Percentiles rank a stretch among this genome's conserved stretches.
phyloP scores from a whole-genome alignment of 2,797 vertebrate species.

The Lepus oiostolus region DNA sequence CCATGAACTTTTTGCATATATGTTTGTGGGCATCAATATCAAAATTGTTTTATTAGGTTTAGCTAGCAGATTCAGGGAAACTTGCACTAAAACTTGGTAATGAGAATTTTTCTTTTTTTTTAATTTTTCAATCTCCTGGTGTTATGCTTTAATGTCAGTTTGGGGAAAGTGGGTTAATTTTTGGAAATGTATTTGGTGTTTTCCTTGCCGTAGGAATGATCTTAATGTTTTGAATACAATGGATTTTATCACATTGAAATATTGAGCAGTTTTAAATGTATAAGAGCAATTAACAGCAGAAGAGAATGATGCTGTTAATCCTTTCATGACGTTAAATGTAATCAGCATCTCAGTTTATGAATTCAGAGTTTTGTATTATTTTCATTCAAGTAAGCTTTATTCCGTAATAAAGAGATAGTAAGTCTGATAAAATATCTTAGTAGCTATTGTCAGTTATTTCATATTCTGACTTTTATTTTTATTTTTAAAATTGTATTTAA shows the following conservation, averaged over 20 bases:
- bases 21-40: neutral
- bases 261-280: slow-evolving; percentile 21
- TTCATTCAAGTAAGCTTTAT: slow-evolving; percentile 34
- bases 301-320: slow-evolving; percentile 10
- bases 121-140: slow-evolving; percentile 35
- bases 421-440: slow-evolving; percentile 37
- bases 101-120: slow-evolving; percentile 33
- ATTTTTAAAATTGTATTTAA: too few species aligned
- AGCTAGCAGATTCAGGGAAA: slow-evolving; percentile 27
- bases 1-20: neutral
- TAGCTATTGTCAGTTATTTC: slow-evolving; percentile 44
- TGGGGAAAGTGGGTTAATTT: neutral
- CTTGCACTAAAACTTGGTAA: neutral
- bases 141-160: slow-evolving; percentile 10
- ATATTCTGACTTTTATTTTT: neutral
- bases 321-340: slow-evolving; percentile 34
- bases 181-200: slow-evolving; percentile 29
- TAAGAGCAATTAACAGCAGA: slow-evolving; percentile 23
- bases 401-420: slow-evolving; percentile 40
- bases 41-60: slow-evolving; percentile 36
- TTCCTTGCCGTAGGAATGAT: slow-evolving; percentile 48
- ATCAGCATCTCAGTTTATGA: slow-evolving; percentile 5
- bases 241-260: slow-evolving; percentile 2
- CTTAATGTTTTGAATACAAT: neutral
- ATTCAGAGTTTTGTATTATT: slow-evolving; percentile 40